phyloP scores from a whole-genome alignment of 2,113 vertebrate species.

The Triplophysa tibetana region DNA sequence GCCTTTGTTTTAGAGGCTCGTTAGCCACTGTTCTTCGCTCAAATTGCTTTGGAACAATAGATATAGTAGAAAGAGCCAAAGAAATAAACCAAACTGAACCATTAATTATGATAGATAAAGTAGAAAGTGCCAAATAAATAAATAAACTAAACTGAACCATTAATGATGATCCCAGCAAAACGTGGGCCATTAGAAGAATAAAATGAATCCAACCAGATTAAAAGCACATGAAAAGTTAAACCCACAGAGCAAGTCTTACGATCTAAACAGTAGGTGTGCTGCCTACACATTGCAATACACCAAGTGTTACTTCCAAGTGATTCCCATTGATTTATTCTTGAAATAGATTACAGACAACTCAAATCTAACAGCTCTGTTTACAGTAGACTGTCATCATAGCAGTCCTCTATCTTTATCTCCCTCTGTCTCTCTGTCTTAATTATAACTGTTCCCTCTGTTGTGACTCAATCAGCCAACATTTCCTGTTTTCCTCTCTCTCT shows the following conservation, averaged over 20 bases:
- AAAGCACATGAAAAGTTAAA: no score
- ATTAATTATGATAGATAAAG: no score
- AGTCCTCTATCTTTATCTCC: constrained; percentile 20
- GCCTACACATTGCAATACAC: background rate
- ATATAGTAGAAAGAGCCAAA: no score
- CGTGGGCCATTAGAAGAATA: no score
- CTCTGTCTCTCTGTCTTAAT: constrained; percentile 47
- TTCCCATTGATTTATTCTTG: constrained; percentile 3
- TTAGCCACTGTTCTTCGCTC: no score
- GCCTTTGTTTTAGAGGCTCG: no score
- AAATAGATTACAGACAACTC: constrained; percentile 41
- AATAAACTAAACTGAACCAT: no score
- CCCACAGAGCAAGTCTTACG: background rate
- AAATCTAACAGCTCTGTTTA: constrained; percentile 8
- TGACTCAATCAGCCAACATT: constrained; percentile 46
- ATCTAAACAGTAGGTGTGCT: background rate
- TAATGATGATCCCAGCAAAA: no score
- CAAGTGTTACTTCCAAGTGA: background rate
- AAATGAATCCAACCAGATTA: no score
- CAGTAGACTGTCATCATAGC: constrained; percentile 37
- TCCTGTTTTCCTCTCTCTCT: constrained; percentile 30
- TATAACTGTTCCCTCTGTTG: constrained; percentile 48
- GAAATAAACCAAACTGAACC: no score
- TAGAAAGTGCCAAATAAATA: no score
- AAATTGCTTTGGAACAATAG: no score